Evolutionary conservation across 1,140 invertebrate genomes (phyloP).

Genomic region (Calliphora vicina): DNA sequence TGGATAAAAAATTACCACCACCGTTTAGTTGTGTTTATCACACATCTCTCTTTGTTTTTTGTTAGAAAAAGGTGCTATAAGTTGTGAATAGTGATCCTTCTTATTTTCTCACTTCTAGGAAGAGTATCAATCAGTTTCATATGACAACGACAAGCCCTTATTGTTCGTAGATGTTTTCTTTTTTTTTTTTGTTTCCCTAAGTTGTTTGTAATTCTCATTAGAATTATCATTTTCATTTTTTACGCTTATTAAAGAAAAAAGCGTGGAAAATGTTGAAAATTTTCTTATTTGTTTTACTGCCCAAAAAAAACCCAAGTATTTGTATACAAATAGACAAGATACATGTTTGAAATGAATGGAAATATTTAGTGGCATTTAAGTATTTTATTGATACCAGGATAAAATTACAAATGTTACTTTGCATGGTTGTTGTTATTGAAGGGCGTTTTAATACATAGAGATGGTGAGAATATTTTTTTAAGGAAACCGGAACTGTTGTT

Average conservation of each 20-base stretch:
- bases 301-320: background rate
- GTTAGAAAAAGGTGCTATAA: background rate
- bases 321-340: background rate
- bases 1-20: conserved; percentile 40
- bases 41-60: background rate
- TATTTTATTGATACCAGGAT: conserved; percentile 8
- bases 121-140: background rate
- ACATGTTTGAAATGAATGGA: background rate
- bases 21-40: background rate
- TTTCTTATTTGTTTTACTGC: background rate
- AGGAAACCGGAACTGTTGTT: no score
- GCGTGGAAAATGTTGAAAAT: background rate
- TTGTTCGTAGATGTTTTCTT: background rate
- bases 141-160: conserved; percentile 1
- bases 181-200: background rate
- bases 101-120: background rate
- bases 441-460: background rate
- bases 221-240: background rate
- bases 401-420: background rate
- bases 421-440: no score
- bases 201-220: background rate
- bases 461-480: background rate
- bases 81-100: background rate
- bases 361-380: background rate
- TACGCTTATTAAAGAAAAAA: background rate